Conservation (phyloP, 2,797 vertebrate species). For the Leptatherina wallacei region DNA sequence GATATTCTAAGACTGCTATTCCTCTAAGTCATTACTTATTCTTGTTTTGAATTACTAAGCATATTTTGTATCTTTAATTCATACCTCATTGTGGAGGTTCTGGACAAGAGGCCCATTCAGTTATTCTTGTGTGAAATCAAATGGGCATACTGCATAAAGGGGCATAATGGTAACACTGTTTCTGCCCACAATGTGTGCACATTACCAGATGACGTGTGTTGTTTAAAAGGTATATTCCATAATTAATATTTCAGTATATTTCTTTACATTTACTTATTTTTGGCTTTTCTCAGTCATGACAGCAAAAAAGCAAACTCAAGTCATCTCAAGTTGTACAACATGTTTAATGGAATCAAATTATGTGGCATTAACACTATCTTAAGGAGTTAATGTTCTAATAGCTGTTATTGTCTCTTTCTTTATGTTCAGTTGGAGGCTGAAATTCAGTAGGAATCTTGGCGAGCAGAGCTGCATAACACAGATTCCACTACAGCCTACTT, state of each 20-base stretch:
- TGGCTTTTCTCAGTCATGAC: not conserved
- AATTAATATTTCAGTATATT: not conserved
- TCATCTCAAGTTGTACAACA: too few species aligned
- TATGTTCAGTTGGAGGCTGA: constrained; percentile 9
- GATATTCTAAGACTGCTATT: not conserved
- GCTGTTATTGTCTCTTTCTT: not conserved
- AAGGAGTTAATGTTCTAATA: not conserved
- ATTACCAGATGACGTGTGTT: not conserved
- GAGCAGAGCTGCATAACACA: constrained; percentile 50
- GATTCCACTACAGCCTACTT: constrained; percentile 72
- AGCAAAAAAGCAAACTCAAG: not conserved
- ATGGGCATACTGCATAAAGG: not conserved
- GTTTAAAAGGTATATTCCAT: not conserved
- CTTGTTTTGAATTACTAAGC: not conserved
- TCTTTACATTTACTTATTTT: not conserved
- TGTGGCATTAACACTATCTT: not conserved
- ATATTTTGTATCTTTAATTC: not conserved
- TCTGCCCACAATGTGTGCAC: not conserved
- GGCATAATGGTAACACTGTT: not conserved
- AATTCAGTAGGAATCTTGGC: constrained; percentile 59
- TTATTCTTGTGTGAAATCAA: not conserved
- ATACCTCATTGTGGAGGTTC: not conserved
- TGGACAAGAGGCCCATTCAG: not conserved
- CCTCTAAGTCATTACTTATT: not conserved
- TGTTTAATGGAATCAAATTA: not conserved